Conservation (phyloP, 1,140 invertebrate genomes). For the Sitodiplosis mosellana region DNA sequence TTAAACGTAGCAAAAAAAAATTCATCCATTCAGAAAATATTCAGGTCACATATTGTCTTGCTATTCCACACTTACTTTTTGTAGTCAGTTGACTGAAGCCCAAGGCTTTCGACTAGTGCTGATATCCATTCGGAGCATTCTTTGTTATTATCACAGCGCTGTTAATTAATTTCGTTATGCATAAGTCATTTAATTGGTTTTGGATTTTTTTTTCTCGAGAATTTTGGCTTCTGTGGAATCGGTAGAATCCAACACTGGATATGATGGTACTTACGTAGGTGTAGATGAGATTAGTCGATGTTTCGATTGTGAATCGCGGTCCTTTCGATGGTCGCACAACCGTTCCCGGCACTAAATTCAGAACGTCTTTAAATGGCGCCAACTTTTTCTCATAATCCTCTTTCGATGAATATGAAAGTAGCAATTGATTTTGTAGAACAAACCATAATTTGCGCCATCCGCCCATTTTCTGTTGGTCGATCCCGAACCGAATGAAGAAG, state of each 20-base stretch:
- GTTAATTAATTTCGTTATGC: slow-evolving; percentile 1
- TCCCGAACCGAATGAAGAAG: not conserved
- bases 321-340: slow-evolving; percentile 7
- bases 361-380: slow-evolving; percentile 10
- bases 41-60: not conserved
- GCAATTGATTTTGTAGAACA: slow-evolving; percentile 9
- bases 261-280: slow-evolving; percentile 7
- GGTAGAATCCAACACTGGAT: not conserved
- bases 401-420: slow-evolving; percentile 9
- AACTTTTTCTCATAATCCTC: slow-evolving; percentile 11
- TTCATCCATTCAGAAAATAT: not conserved
- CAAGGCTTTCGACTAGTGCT: slow-evolving; percentile 7
- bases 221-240: not conserved
- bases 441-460: slow-evolving; percentile 11
- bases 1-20: not conserved
- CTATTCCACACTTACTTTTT: not conserved
- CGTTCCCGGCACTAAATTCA: slow-evolving; percentile 10
- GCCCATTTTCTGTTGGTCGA: slow-evolving; percentile 7
- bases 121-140: slow-evolving; percentile 9
- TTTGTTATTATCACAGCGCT: slow-evolving; percentile 10
- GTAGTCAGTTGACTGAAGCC: not conserved
- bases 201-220: not conserved
- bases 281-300: slow-evolving; percentile 8
- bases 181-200: not conserved
- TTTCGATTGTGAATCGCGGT: slow-evolving; percentile 10